Evolutionary conservation across 2,888 invertebrate genomes (phyloP), one percentile per base, ranked within the genome.

Genomic region (Tachina grossa): DNA sequence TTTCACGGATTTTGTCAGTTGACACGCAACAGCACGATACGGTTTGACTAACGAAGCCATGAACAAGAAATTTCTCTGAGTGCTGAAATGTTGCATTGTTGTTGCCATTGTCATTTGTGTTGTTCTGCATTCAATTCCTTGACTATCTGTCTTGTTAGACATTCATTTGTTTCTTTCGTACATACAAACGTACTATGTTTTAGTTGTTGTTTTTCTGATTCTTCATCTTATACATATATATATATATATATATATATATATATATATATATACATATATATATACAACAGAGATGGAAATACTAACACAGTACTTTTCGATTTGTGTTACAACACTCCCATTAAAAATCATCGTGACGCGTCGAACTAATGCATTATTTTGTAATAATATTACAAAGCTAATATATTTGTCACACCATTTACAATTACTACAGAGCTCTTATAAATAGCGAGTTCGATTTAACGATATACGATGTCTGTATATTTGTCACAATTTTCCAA

Each of bases 131-230:
- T 53, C 19, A 51, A 51, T 68, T 71, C 65, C 59, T 77, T 79
- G 41, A 47, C 78, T 83, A 78, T 78, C 66, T 83, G 78, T 74
- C 84, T 84, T 79, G 75, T 84, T 84, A 84, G 83, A 79, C 75
- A 75, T 80, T 69, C 80, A 72, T 84, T 75, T 57, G 79, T 75
- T 76, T 69, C 69, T 61, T 66, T 66, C 61, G 39, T 72, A 53
- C 63, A 9, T 83, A 74, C 55, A 53, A 63, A 43, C 19, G 22
- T 11, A 43, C 45, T 57, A 51, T 19, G 8, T 61, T 61, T 16
- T 11, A 45, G 65, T 61, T 43, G 16, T 78, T 77, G 19, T 49
- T 65, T 14, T 57, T 55, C 13, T 31, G 3, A 22, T 31, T 22
- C 13, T 63, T 63, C 22, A 45, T 22, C 19, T 11, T 43, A 49